Conservation (phyloP, 1,140 invertebrate genomes). For the Phymorhynchus buccinoides region DNA sequence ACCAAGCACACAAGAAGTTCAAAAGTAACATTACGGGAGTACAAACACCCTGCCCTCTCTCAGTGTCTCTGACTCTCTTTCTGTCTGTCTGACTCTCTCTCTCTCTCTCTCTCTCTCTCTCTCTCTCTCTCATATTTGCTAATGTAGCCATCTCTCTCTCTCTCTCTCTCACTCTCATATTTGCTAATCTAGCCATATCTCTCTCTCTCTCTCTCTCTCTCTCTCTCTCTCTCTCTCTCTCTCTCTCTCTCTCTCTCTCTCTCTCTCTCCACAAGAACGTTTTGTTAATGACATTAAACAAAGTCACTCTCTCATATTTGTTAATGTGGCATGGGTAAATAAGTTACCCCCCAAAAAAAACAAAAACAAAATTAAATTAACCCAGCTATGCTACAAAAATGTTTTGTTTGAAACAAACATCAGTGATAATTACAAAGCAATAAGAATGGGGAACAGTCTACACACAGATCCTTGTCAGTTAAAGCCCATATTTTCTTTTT, state of each 20-base stretch:
- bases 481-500: no score
- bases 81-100: slow-evolving; percentile 8
- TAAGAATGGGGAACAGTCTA: no score
- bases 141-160: neutral
- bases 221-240: slow-evolving; percentile 14
- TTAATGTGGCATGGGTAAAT: no score
- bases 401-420: no score
- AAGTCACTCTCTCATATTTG: no score
- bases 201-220: neutral
- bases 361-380: no score
- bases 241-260: slow-evolving; percentile 8
- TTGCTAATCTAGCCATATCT: neutral
- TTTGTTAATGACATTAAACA: no score
- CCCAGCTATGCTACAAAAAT: no score
- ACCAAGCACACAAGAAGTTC: neutral
- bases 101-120: slow-evolving; percentile 20
- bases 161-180: neutral
- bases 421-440: no score
- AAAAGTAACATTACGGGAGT: neutral
- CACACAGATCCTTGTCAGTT: no score
- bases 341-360: no score
- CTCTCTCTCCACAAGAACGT: neutral
- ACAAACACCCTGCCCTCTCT: no score
- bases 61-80: neutral
- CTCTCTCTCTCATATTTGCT: slow-evolving; percentile 1